Percentiles rank a stretch among this genome's conserved stretches.
Evolutionary conservation across 2,888 invertebrate species (phyloP).

Genomic region (Euspilapteryx auroguttella): DNA sequence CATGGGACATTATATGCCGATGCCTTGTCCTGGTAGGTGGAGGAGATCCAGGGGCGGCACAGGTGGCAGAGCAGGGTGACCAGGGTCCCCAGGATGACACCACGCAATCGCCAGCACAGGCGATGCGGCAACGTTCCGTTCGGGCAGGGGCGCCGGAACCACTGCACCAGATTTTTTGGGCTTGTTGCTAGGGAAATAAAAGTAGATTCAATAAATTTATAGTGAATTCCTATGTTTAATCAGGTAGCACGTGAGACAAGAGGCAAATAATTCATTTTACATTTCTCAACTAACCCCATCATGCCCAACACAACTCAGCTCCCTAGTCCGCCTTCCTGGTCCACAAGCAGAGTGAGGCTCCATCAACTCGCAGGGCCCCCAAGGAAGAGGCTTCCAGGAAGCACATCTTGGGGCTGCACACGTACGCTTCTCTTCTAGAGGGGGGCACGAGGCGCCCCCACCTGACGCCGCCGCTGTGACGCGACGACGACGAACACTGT

Average conservation of each 20-base stretch:
- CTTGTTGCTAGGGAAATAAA: conserved; percentile 18
- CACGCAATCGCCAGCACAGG: conserved; percentile 70
- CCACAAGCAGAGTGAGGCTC: conserved; percentile 56
- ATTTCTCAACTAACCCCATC: conserved; percentile 33
- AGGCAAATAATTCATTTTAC: no score
- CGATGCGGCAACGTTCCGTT: conserved; percentile 63
- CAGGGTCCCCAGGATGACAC: conserved; percentile 66
- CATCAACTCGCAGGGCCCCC: conserved; percentile 51
- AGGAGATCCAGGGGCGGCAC: conserved; percentile 26
- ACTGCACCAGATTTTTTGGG: conserved; percentile 52
- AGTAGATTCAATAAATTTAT: neutral
- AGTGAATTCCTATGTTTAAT: no score
- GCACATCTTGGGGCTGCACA: conserved; percentile 57
- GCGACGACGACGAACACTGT: conserved; percentile 15
- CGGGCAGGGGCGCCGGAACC: conserved; percentile 43
- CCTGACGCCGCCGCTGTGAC: conserved; percentile 52
- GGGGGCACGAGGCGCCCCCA: conserved; percentile 49
- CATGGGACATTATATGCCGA: conserved; percentile 36
- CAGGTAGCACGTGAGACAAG: no score
- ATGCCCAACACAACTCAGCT: conserved; percentile 58
- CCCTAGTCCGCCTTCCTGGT: conserved; percentile 58
- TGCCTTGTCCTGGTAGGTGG: conserved; percentile 23
- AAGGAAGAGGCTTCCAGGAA: conserved; percentile 51
- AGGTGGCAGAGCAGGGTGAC: conserved; percentile 47
- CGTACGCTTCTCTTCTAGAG: conserved; percentile 56